Conservation (phyloP, 2,888 invertebrate genomes). For the Caenorhabditis sp. region DNA sequence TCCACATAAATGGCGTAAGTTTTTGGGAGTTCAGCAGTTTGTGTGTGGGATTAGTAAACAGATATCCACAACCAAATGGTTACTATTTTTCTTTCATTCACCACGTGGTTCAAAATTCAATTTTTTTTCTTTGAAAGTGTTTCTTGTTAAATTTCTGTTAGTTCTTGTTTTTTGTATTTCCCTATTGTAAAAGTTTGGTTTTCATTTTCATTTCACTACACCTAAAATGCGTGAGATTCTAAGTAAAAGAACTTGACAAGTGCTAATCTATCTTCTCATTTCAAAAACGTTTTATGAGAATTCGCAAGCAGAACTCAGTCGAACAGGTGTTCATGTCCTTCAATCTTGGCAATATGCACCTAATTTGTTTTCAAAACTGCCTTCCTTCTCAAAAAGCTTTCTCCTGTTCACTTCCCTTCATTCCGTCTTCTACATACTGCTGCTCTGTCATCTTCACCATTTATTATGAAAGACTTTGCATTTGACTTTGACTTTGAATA, state of each 20-base stretch:
- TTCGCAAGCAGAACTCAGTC: constrained; percentile 33
- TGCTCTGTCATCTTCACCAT: background rate
- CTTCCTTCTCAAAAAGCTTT: constrained; percentile 2
- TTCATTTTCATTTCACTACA: too few relatives aligned
- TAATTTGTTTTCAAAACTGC: constrained; percentile 40
- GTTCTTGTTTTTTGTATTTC: constrained; percentile 9
- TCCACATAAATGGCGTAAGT: background rate
- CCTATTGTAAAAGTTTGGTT: background rate
- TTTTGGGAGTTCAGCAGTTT: constrained; percentile 6
- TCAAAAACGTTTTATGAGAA: constrained; percentile 31
- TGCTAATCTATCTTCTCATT: constrained; percentile 37
- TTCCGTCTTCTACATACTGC: background rate
- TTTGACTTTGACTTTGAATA: constrained; percentile 43
- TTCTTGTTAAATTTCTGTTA: too few relatives aligned
- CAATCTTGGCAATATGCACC: constrained; percentile 42
- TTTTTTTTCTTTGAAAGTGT: background rate
- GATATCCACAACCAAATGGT: constrained; percentile 16
- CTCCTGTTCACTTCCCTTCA: background rate
- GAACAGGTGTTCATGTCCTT: constrained; percentile 57
- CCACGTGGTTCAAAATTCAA: background rate
- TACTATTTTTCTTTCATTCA: background rate
- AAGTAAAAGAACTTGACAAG: background rate
- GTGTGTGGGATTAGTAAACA: constrained; percentile 38
- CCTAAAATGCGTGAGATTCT: too few relatives aligned
- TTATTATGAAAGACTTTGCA: constrained; percentile 45